Percentiles rank a stretch among this genome's conserved stretches.
Conservation (phyloP, 2,113 vertebrate genomes). For the Phyllostomus discolor region DNA sequence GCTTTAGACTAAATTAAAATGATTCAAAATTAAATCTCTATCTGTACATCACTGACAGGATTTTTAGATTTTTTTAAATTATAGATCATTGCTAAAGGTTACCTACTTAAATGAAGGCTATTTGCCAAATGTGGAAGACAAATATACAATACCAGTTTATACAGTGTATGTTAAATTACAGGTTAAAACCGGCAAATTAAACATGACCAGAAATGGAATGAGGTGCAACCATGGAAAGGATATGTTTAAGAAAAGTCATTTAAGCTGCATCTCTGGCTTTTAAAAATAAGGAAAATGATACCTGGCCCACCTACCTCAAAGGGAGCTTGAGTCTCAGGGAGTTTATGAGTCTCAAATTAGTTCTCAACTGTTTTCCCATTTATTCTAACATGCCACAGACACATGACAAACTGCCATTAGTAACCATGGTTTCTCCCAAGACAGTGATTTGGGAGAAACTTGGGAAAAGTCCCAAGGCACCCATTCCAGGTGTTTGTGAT, state of each 20-base stretch:
- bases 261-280: background rate
- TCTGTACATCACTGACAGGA: background rate
- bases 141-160: background rate
- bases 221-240: background rate
- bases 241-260: background rate
- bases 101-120: conserved; percentile 22
- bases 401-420: background rate
- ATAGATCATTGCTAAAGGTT: conserved; percentile 12
- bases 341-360: background rate
- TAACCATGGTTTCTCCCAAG: background rate
- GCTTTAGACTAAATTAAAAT: conserved; percentile 20
- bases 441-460: background rate
- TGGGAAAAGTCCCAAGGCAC: background rate
- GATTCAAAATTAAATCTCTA: conserved; percentile 30
- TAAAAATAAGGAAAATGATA: conserved; percentile 10
- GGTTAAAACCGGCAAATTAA: background rate
- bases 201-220: conserved; percentile 28
- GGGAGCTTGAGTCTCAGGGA: background rate
- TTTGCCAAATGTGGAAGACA: background rate
- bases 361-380: conserved; percentile 15
- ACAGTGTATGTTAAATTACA: background rate
- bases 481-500: background rate
- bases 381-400: background rate
- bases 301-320: background rate
- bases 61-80: background rate